Evolutionary conservation across 1,140 invertebrate genomes (phyloP).

Genomic region (Panulirus ornatus): DNA sequence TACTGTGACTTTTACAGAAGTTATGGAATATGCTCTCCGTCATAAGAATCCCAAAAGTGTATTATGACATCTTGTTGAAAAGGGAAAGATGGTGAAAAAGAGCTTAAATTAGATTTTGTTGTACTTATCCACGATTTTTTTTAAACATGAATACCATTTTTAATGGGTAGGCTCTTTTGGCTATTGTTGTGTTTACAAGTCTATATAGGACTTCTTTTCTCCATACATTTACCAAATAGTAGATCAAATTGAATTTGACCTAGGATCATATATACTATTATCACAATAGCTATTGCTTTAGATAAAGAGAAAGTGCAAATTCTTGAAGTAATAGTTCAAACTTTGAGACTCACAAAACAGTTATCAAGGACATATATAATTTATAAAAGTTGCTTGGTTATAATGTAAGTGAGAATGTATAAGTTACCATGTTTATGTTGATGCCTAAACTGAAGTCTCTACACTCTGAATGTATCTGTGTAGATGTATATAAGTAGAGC

Average conservation of each 20-base stretch:
- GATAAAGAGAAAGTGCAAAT: slow-evolving; percentile 9
- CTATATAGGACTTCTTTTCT: background rate
- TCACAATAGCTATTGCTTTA: slow-evolving; percentile 9
- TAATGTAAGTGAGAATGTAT: background rate
- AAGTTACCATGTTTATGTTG: slow-evolving; percentile 43
- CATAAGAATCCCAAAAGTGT: background rate
- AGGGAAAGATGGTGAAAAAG: background rate
- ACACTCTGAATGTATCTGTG: slow-evolving; percentile 54
- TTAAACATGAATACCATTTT: no score
- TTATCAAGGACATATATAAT: background rate
- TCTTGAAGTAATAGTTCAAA: slow-evolving; percentile 20
- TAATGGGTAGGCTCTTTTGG: no score
- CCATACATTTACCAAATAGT: background rate
- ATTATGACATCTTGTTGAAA: slow-evolving; percentile 6
- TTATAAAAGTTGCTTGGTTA: background rate
- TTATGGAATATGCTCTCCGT: background rate
- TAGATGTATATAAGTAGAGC: slow-evolving; percentile 63
- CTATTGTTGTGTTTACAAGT: no score
- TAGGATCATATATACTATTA: background rate
- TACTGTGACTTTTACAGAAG: slow-evolving; percentile 19
- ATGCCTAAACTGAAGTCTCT: slow-evolving; percentile 31
- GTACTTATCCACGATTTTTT: background rate
- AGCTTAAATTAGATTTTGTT: background rate
- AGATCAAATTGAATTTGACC: background rate
- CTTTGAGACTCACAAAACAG: slow-evolving; percentile 19